phyloP scores from a whole-genome alignment of 2,888 invertebrate genomes.

The Drosophila fulvimacula region DNA sequence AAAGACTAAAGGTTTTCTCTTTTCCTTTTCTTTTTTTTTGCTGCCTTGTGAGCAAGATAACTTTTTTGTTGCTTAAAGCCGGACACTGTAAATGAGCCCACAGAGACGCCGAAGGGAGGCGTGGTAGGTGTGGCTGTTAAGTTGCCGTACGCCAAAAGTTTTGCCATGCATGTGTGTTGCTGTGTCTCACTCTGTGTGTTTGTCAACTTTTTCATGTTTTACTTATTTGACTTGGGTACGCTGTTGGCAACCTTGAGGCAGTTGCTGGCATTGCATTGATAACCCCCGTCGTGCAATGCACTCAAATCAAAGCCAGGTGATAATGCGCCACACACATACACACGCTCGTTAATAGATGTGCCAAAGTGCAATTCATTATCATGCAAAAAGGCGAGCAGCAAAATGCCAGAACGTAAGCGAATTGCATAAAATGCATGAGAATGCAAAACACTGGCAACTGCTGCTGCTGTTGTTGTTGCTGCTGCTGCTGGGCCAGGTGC shows the following conservation, averaged over 20 bases:
- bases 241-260: conserved; percentile 43
- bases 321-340: conserved; percentile 25
- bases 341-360: conserved; percentile 6
- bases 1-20: conserved; percentile 46
- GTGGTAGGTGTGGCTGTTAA: conserved; percentile 9
- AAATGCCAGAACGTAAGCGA: conserved; percentile 64
- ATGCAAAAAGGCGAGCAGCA: conserved; percentile 32
- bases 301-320: conserved; percentile 40
- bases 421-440: conserved; percentile 75
- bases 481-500: background rate
- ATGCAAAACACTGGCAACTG: conserved; percentile 19
- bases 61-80: conserved; percentile 57
- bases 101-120: background rate
- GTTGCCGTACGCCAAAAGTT: conserved; percentile 63
- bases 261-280: conserved; percentile 37
- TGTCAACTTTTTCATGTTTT: conserved; percentile 51
- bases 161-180: conserved; percentile 7
- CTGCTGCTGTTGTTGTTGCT: background rate
- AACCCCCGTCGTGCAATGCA: conserved; percentile 42
- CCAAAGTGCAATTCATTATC: conserved; percentile 61
- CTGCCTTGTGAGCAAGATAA: conserved; percentile 66
- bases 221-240: conserved; percentile 32
- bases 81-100: conserved; percentile 66
- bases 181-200: background rate
- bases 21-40: background rate